Base-by-base conservation (phyloP, 2,888 invertebrate species). In the Gerris lacustris region DNA sequence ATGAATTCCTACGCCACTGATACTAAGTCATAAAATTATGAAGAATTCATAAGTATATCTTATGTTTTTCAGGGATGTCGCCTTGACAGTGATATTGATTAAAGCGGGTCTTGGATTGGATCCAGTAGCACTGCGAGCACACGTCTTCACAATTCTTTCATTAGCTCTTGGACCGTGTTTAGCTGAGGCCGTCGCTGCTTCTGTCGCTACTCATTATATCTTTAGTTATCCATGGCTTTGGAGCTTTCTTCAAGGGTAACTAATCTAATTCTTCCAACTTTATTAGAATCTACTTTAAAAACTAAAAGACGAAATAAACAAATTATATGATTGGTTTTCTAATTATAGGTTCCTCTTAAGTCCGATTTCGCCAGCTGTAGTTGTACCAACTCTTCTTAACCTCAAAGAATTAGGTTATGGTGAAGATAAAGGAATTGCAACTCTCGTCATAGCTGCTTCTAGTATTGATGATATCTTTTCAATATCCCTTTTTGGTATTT, bases 391-490 rank as follows among this genome's bases (percentile, higher is more conserved):
- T 11, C 83, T 90, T 79, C 81, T 90, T 31, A 80, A 81, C 71
- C 80, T 89, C 31, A 84, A 86, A 77, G 86, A 86, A 73, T 80
- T 80, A 72, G 86, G 86, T 6, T 86, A 85, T 76, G 91, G 91
- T 7, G 83, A 87, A 67, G 86, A 86, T 77, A 88, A 87, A 79
- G 90, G 90, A 44, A 86, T 92, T 47, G 87, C 90, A 63, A 89
- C 90, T 0, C 81, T 92, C 68, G 86, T 91, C 5, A 86, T 87
- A 73, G 87, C 88, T 6, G 87, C 88, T 0, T 83, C 87, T 15
- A 87, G 88, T 73, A 83, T 91, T 72, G 91, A 92, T 78, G 89
- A 90, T 79, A 88, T 92, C 68, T 83, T 89, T 69, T 87, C 90
- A 69, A 88, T 91, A 74, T 88, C 89, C 71, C 80, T 87, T 5